These are phyloP conservation scores for Sminthurides aquaticus DNA, from an alignment of 2,888 invertebrate species.

Conservation along the genomic window DNA sequence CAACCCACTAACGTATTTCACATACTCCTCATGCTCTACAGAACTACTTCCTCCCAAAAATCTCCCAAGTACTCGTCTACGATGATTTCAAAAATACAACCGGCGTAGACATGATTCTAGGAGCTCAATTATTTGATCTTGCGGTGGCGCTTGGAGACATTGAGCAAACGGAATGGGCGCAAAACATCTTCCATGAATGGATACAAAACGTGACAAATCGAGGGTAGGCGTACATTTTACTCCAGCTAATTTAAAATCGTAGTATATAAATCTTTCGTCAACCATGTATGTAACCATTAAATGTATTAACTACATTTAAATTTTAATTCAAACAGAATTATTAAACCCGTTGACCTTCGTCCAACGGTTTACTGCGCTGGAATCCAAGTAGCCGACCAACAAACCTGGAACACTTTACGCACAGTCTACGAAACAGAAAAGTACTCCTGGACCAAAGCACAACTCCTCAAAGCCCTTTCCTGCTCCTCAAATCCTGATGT, in stretches of 20 bases:
- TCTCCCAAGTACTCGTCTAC: neutral
- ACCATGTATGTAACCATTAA: no score
- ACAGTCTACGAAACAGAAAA: neutral
- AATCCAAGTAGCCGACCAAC: neutral
- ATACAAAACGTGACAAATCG: no score
- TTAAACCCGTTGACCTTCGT: conserved; percentile 18
- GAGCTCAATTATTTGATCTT: conserved; percentile 7
- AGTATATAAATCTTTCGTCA: no score
- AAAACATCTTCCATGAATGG: conserved; percentile 1
- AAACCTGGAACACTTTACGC: neutral
- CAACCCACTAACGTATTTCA: no score
- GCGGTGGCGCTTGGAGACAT: neutral
- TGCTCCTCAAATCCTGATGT: neutral
- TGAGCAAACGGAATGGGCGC: neutral
- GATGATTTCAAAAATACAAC: neutral
- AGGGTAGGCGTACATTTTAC: no score
- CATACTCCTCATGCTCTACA: no score
- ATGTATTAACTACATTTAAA: no score
- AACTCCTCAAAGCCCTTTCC: conserved; percentile 8
- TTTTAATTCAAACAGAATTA: no score
- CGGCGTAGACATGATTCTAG: conserved; percentile 9
- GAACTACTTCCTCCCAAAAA: conserved; percentile 3
- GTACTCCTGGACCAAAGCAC: conserved; percentile 5
- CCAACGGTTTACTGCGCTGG: conserved; percentile 8
- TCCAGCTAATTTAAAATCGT: no score